Percentiles rank a stretch among this genome's conserved stretches.
These are phyloP conservation scores for Protaetia brevitarsis DNA, from an alignment of 1,140 invertebrate genomes.

Conservation along the genomic window DNA sequence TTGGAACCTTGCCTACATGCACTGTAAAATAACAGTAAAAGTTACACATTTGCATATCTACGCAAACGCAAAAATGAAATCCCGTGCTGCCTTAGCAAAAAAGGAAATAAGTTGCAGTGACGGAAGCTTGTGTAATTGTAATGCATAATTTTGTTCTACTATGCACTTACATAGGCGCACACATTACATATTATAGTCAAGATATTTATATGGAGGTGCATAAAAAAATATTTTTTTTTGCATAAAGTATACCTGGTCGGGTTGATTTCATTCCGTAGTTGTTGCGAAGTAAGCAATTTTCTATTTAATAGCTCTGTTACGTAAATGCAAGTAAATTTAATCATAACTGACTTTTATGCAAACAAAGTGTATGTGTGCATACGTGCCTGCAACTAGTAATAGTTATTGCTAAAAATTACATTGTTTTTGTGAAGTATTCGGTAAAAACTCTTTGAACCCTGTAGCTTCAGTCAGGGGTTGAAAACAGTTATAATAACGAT, in stretches of 20 bases:
- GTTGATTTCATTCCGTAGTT: neutral
- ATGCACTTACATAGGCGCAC: neutral
- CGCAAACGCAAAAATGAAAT: neutral
- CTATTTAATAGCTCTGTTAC: neutral
- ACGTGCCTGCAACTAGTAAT: too few relatives aligned
- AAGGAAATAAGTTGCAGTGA: neutral
- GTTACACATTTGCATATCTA: conserved; percentile 5
- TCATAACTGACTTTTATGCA: neutral
- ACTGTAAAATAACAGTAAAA: conserved; percentile 11
- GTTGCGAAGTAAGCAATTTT: neutral
- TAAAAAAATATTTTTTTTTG: neutral
- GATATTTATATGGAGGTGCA: neutral
- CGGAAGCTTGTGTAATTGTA: neutral
- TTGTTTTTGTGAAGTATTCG: conserved; percentile 10
- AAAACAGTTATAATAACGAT: too few relatives aligned
- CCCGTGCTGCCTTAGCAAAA: neutral
- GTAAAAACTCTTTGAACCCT: conserved; percentile 11
- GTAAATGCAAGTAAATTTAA: conserved; percentile 2
- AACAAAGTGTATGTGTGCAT: too few relatives aligned
- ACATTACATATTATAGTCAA: neutral
- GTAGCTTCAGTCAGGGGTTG: too few relatives aligned
- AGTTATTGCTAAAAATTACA: neutral
- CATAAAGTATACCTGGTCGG: neutral
- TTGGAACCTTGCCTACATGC: neutral
- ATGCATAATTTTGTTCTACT: neutral